phyloP scores from a whole-genome alignment of 2,797 vertebrate species.

The Spea hammondii region DNA sequence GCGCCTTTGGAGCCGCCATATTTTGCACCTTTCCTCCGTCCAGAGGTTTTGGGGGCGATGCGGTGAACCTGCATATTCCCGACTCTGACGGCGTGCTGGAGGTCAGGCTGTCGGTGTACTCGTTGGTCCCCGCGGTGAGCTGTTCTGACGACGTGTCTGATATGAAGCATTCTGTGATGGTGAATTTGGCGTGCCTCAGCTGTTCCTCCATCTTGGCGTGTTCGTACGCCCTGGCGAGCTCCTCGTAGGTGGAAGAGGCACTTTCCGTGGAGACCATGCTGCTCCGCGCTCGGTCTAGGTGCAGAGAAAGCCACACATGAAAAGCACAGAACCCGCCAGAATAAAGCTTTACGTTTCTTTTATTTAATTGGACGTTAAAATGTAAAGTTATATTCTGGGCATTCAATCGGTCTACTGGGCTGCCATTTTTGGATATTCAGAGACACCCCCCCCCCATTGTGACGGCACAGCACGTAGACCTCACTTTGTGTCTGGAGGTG shows the following conservation, averaged over 20 bases:
- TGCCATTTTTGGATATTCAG: too few species aligned
- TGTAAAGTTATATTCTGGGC: too few species aligned
- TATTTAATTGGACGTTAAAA: too few species aligned
- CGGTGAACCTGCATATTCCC: conserved; percentile 97
- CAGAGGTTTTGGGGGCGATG: conserved; percentile 96
- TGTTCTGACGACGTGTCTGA: conserved; percentile 98
- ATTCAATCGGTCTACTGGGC: too few species aligned
- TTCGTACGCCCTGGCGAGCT: conserved; percentile 94
- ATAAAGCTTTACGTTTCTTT: too few species aligned
- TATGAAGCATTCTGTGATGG: conserved; percentile 99
- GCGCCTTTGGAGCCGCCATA: conserved; percentile 97
- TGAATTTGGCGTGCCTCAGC: conserved; percentile 97
- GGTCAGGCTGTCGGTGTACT: conserved; percentile 97
- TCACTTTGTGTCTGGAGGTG: too few species aligned
- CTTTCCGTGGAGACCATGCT: conserved; percentile 99
- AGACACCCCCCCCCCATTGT: too few species aligned
- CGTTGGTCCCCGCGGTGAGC: conserved; percentile 97
- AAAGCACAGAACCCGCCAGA: too few species aligned
- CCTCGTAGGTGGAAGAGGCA: conserved; percentile 96
- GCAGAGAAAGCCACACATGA: neutral
- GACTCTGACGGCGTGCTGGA: conserved; percentile 98
- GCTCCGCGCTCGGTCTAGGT: conserved; percentile 90
- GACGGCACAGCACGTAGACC: too few species aligned
- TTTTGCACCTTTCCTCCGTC: conserved; percentile 92
- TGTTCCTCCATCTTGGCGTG: conserved; percentile 99